Conservation (phyloP, 2,797 vertebrate genomes). For the Pantherophis vulpinus region DNA sequence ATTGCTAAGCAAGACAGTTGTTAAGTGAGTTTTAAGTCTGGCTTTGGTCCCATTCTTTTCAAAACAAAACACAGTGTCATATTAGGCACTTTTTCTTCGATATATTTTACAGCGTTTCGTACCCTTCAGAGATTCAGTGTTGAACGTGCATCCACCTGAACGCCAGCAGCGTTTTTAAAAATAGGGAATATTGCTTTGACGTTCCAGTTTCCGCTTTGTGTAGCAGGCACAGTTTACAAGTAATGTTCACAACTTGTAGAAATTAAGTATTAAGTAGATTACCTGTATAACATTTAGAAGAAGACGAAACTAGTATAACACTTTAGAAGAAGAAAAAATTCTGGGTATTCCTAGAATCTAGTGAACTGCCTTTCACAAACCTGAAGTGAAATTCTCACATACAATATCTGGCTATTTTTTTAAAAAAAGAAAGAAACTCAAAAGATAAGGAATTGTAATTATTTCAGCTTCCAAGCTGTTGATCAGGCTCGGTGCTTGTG, state of each 20-base stretch:
- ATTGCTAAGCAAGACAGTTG: no score
- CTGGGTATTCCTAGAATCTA: background rate
- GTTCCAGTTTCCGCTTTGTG: background rate
- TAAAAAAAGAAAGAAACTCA: background rate
- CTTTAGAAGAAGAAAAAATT: background rate
- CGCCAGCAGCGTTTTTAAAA: fast-evolving
- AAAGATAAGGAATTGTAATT: background rate
- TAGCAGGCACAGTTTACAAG: background rate
- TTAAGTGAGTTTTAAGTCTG: background rate
- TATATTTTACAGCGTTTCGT: background rate
- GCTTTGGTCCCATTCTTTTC: background rate
- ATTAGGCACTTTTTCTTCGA: background rate
- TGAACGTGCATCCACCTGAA: background rate
- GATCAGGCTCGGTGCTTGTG: background rate
- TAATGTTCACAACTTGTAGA: background rate
- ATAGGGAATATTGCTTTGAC: background rate
- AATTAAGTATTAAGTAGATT: background rate
- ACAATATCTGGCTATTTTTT: background rate
- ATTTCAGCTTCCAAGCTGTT: background rate
- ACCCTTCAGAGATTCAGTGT: background rate
- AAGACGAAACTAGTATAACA: no score
- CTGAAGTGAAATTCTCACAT: background rate
- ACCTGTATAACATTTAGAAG: background rate
- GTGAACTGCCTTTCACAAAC: background rate
- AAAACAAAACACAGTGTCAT: background rate